A percentile compares a stretch with the other conserved stretches of the same genome.
These are phyloP conservation scores for Phyllostomus discolor DNA, from an alignment of 2,113 vertebrate genomes.

Conservation along the genomic window DNA sequence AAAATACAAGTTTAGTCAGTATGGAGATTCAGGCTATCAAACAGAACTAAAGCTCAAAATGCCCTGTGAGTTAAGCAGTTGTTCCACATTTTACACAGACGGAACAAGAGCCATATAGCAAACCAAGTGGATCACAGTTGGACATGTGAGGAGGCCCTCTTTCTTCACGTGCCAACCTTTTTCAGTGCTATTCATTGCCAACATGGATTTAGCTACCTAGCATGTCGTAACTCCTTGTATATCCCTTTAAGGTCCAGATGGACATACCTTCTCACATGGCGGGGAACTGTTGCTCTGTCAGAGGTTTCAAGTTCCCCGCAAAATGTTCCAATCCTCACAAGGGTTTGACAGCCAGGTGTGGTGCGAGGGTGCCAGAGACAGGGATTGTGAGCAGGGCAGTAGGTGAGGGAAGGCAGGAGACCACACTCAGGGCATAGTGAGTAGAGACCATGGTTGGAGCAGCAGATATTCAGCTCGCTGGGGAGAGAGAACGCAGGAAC, in stretches of 20 bases:
- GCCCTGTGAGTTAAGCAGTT: background rate
- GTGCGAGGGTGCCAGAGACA: background rate
- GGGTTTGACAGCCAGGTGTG: background rate
- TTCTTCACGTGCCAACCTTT: background rate
- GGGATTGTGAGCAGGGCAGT: background rate
- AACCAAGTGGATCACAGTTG: background rate
- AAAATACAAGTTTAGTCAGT: background rate
- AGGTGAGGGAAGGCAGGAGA: background rate
- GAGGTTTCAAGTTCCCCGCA: background rate
- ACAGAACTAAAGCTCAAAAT: constrained; percentile 16
- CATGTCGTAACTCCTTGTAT: background rate
- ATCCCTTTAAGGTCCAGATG: background rate
- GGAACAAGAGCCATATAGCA: background rate
- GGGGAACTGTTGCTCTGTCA: background rate
- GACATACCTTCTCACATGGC: background rate
- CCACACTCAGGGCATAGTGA: background rate
- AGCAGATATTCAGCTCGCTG: background rate
- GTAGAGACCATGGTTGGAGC: background rate
- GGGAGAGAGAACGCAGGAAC: background rate
- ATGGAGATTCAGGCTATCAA: background rate
- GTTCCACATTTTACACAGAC: background rate
- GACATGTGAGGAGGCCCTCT: background rate
- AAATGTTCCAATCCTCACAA: background rate
- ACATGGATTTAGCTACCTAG: background rate
- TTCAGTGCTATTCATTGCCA: background rate